Evolutionary conservation across 1,140 invertebrate species (phyloP), one percentile per base, ranked within the genome.

Genomic region (Bombus fervidus): DNA sequence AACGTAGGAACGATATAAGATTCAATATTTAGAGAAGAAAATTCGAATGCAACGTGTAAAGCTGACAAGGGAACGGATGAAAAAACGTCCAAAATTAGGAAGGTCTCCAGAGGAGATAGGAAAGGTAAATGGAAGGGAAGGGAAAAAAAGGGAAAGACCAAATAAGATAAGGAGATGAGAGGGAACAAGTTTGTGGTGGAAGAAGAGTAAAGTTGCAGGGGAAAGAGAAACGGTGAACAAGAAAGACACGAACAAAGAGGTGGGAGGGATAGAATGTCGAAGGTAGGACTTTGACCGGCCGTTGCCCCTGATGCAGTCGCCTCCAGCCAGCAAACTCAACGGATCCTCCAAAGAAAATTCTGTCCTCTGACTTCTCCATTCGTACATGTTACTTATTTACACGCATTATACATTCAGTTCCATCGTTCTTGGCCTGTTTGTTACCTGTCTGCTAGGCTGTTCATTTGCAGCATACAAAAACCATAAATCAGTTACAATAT

Each of bases 241-340:
- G 64, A 85, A 81, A 53, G 84, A 79, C 39, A 86, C 80, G 78
- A 53, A 89, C 75, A 79, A 88, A 89, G 83, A 62, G 18, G 68
- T 80, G 25, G 76, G 34, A 76, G 79, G 66, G 74, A 75, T 84
- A 79, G 77, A 86, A 72, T 72, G 85, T 83, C 87, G 89, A 87
- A 88, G 87, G 92, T 87, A 92, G 90, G 93, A 94, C 93, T 94
- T 93, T 94, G 94, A 94, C 94, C 94, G 94, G 94, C 91, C 93
- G 91, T 94, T 95, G 94, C 93, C 93, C 94, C 89, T 92, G 79
- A 41, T 47, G 64, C 81, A 74, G 86, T 78, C 47, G 85, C 76
- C 81, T 53, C 68, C 18, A 64, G 76, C 47, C 62, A 28, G 82
- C 76, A 64, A 80, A 71, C 66, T n/a, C 64, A 85, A 86, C 87